Evolutionary conservation across 2,888 invertebrate genomes (phyloP), one percentile per base, ranked within the genome.

Genomic region (Cheilosia urbana): DNA sequence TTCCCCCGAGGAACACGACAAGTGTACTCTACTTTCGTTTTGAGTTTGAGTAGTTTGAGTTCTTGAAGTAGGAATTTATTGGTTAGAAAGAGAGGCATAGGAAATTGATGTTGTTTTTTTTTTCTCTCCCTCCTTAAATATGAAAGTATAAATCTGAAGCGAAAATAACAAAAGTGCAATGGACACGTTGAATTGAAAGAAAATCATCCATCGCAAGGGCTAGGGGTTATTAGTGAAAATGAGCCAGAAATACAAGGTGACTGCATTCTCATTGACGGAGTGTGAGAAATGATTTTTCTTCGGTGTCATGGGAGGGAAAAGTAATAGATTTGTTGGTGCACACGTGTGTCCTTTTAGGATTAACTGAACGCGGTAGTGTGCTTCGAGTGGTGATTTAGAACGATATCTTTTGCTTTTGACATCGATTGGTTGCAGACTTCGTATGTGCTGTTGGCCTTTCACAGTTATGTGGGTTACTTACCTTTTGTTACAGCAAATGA

Each of bases 141-240:
- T n/a, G 63, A 51, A 65, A 49, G 49, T 37, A 34, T 19, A n/a
- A 49, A 47, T 49, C 49, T 37, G 49, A n/a, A 53, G 66, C 53
- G 27, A 40, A 66, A 66, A 66, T 66, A 53, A n/a, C 17, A 5
- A 51, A 51, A 66, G 51, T 51, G 65, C 66, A 66, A 66, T 66
- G 24, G 24, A 51, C 40, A 63, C 63, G 17, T 63, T 19, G 13
- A 30, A 45, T 62, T 47, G 27, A 58, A 62, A 62, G 45, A 45
- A 62, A 49, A 24, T 11, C 49, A 19, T 19, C n/a, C 7, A 11
- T 15, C 34, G 4, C 3, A 4, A 19, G 11, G 15, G 60, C 9
- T 27, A 1, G 24, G 13, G 37, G 42, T 45, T 3, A 27, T 27
- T 27, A 47, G 34, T 24, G 27, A 49, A 45, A 62, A 49, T 17